Evolutionary conservation across 2,888 invertebrate genomes (phyloP), one percentile per base, ranked within the genome.

Genomic region (Apamea anceps): DNA sequence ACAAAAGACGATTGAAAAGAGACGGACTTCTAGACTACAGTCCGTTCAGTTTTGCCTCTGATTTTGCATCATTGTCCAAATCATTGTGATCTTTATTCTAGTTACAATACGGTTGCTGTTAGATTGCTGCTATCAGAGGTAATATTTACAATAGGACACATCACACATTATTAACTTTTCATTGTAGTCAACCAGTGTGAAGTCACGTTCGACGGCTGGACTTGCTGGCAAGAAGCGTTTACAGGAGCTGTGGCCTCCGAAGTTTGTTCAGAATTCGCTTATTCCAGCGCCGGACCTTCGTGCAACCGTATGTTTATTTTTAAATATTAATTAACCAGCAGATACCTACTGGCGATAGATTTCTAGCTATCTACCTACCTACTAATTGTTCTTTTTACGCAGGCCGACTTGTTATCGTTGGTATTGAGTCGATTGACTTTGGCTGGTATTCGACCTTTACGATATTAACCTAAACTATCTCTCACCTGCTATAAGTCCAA

Each of bases 151-250:
- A 25, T 37, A 65, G 37, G 0, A 65, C 6, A 37, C 21, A 28
- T 57, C 25, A 63, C 25, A 63, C 0, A 42, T 75, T 51, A 28
- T 37, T 42, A 7, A 18, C 3, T 37, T 83, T 84, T 72, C 25
- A 37, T 85, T 85, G 72, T 89, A 84, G 75, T 76, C 0, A 80
- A 77, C 32, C 84, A 91, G 51, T 98, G 98, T 91, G 97, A 97
- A 25, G 93, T 97, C 0, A 96, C 97, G 0, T 98, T 98, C 96
- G 98, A 98, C 85, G 98, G 97, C 0, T 98, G 98, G 98, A 97
- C 97, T 10, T 98, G 98, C 90, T 98, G 97, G 96, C 94, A 93
- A 25, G 91, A 94, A 13, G 95, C 97, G 0, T 90, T 94, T 32
- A 93, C 94, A 0, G 96, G 95, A 7, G 94, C 95, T 2, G 90